Percentiles rank a stretch among this genome's conserved stretches.
Evolutionary conservation across 2,113 vertebrate species (phyloP).

Genomic region (Coreoperca whiteheadi): DNA sequence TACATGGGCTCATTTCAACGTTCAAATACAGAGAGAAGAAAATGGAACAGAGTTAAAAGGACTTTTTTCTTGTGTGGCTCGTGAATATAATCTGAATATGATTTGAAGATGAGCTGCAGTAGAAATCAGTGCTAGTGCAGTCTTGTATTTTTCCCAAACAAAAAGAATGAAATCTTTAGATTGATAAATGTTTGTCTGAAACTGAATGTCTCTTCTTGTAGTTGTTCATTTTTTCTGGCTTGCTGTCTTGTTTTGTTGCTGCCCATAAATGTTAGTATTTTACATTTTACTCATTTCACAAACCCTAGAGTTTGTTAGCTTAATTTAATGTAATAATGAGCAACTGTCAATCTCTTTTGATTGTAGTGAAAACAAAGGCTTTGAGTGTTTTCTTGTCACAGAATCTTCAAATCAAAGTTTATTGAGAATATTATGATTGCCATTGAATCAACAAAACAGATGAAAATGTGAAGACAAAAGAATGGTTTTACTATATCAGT

Average conservation of each 20-base stretch:
- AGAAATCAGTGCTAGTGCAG: constrained; percentile 1
- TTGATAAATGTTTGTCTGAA: constrained; percentile 13
- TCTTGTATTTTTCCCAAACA: constrained; percentile 24
- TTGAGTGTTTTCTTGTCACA: not conserved
- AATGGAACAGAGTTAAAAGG: constrained; percentile 34
- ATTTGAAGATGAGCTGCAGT: constrained; percentile 38
- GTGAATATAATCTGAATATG: constrained; percentile 8
- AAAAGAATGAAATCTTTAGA: constrained; percentile 17
- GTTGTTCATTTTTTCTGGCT: not conserved
- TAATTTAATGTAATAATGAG: constrained; percentile 9
- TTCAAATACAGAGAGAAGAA: constrained; percentile 31
- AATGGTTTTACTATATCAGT: not conserved
- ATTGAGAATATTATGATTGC: not conserved
- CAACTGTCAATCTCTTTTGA: not conserved
- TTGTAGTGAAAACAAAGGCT: not conserved
- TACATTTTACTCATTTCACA: constrained; percentile 4
- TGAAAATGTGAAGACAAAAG: too few relatives aligned
- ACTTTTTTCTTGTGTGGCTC: constrained; percentile 21
- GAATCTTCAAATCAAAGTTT: not conserved
- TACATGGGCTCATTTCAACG: constrained; percentile 43
- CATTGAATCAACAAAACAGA: not conserved
- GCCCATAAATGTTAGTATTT: constrained; percentile 10
- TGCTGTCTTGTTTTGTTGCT: constrained; percentile 7
- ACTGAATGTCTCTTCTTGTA: not conserved
- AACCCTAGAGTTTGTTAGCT: not conserved